Base-by-base conservation (phyloP, 2,797 vertebrate species). In the Molossus alvarezi region DNA sequence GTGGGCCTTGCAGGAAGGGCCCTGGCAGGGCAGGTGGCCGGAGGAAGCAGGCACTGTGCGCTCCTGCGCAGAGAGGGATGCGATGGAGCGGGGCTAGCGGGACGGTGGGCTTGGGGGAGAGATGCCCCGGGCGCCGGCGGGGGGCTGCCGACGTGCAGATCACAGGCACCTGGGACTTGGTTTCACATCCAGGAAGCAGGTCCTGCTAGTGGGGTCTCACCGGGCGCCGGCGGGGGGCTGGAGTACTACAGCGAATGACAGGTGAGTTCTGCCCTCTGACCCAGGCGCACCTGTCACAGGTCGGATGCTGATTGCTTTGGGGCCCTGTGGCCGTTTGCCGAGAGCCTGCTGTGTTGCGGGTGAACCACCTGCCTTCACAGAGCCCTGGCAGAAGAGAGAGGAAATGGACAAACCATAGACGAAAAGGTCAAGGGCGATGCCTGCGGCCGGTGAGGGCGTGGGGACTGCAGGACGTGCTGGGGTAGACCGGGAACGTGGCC, bases 371-470 rank as follows among this genome's bases (percentile, higher is more conserved):
- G 27, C 60, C 33, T 64, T 88, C 41, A 0, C 1, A 29, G 55
- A 37, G 33, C 60, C 1, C 57, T 33, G n/a, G 82, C 15, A 9
- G 60, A 57, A 57, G 58, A 83, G 73, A 72, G 55, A 25, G 55
- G 80, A 82, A 51, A 9, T 14, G 13, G 60, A 20, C 20, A 25
- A 15, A 23, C 13, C 12, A 10, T 4, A 4, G 1, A 9, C 33
- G 2, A 7, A 53, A 41, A 15, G 4, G 41, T 51, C 37, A 10
- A 9, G 71, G 62, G n/a, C 8, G 75, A 25, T 13, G 3, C 2
- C 5, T 3, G 79, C 29, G 45, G 62, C n/a, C 0, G 0, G n/a
- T 1, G 13, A 7, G 3, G 45, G 67, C 1, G 1, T 3, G 53
- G 45, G 58, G 55, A 6, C 33, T 29, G 7, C 9, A 6, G 25